Evolutionary conservation across 2,888 invertebrate species (phyloP), one percentile per base, ranked within the genome.

Genomic region (Venustoraphidia nigricollis): DNA sequence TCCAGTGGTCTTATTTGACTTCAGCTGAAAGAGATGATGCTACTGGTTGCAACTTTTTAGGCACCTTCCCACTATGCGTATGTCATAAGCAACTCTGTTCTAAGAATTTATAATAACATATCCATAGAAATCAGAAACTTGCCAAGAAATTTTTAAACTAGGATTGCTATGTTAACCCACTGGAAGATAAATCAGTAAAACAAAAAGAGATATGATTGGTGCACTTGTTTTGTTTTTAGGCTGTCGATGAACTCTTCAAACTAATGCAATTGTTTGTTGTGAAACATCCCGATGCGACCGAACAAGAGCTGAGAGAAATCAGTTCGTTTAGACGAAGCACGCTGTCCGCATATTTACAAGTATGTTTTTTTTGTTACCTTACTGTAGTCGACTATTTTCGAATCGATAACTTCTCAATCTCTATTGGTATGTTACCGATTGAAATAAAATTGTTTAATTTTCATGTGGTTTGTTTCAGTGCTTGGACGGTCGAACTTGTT

Each of bases 171-270:
- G 6, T 6, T 3, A 27, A 6, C 27, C 1, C 27, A 27, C 27
- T 27, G 27, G 27, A 27, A 27, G 27, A 27, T 27, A 6, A 27
- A 27, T 27, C 27, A 3, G 5, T 27, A 27, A 27, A 27, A 27
- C 5, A 27, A 27, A 27, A 27, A 6, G 27, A 27, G 6, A 6
- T 27, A 27, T 27, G 3, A 17, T 17, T 17, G 4, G 17, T 4
- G 17, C 27, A 6, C 27, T 27, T 27, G 27, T 27, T 17, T 47
- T 50, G 6, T 45, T 60, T 62, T 37, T 54, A 80, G 73, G 93
- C 93, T 13, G 91, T 93, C 1, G 93, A 93, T 56, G 94, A 94
- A 63, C 65, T 94, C 53, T 87, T 93, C 57, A 87, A 91, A 70
- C 67, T 94, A 59, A 93, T 94, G 76, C 83, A 87, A 48, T 72